A percentile compares a stretch with the other conserved stretches of the same genome.
Conservation (phyloP, 2,797 vertebrate genomes). For the Tolypeutes matacus region DNA sequence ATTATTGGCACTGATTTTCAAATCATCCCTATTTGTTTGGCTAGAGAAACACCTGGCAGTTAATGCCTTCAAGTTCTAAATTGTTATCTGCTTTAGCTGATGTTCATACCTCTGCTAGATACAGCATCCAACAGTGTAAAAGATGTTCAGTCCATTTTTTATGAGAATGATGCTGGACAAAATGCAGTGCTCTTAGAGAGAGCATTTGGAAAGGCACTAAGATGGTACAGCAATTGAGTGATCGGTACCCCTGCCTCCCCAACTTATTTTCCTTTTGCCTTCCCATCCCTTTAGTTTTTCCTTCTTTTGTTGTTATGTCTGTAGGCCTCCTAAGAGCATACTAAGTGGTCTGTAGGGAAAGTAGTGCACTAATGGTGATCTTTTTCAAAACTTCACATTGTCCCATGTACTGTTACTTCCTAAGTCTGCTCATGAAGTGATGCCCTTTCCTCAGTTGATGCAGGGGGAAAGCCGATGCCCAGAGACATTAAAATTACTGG, state of each 20-base stretch:
- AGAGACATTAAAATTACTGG: background rate
- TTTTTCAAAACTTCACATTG: background rate
- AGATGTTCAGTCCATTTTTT: constrained; percentile 39
- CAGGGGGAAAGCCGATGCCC: background rate
- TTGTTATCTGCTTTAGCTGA: background rate
- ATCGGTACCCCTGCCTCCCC: background rate
- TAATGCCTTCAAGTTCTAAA: constrained; percentile 12
- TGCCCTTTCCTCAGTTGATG: background rate
- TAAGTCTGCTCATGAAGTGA: background rate
- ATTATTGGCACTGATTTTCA: constrained; percentile 68
- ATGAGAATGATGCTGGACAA: background rate
- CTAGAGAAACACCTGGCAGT: constrained; percentile 40
- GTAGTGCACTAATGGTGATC: background rate
- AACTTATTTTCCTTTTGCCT: background rate
- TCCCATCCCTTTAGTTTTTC: background rate
- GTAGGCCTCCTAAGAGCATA: background rate
- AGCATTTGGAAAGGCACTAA: background rate
- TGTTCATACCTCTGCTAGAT: background rate
- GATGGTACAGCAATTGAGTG: background rate
- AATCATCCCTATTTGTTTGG: constrained; percentile 55
- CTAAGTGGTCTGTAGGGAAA: background rate
- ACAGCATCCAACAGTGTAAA: background rate
- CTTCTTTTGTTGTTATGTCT: background rate
- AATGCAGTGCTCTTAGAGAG: background rate
- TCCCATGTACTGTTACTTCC: background rate